Evolutionary conservation across 2,888 invertebrate species (phyloP).

Genomic region (Zhuqinia jingwanae): DNA sequence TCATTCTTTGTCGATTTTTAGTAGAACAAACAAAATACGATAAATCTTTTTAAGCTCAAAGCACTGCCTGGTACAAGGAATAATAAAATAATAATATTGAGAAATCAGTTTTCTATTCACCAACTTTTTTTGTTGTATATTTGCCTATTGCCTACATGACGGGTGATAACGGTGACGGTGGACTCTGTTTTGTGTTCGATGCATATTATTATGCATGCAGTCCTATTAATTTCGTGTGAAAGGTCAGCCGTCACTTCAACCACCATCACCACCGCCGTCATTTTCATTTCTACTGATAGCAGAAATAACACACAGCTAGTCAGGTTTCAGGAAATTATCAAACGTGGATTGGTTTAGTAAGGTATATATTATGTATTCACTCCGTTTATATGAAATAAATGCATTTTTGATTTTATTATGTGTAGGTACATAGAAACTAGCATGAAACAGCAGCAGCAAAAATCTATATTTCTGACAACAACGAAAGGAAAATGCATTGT

Average conservation of each 20-base stretch:
- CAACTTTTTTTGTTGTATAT: conserved; percentile 6
- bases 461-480: conserved; percentile 22
- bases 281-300: too few relatives aligned
- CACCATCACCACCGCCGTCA: not conserved
- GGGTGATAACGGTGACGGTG: not conserved
- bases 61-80: conserved; percentile 55
- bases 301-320: too few relatives aligned
- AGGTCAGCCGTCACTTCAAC: conserved; percentile 61
- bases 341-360: too few relatives aligned
- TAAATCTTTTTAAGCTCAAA: conserved; percentile 21
- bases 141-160: conserved; percentile 8
- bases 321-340: not conserved
- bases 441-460: not conserved
- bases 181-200: too few relatives aligned
- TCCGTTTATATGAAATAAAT: too few relatives aligned
- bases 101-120: conserved; percentile 22
- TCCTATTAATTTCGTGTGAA: conserved; percentile 58
- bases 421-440: not conserved
- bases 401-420: not conserved
- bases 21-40: conserved; percentile 25
- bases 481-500: not conserved
- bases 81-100: conserved; percentile 22
- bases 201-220: not conserved
- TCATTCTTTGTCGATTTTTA: conserved; percentile 10
- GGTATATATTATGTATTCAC: too few relatives aligned